Evolutionary conservation across 2,113 vertebrate species (phyloP).

Genomic region (Corapipo altera): DNA sequence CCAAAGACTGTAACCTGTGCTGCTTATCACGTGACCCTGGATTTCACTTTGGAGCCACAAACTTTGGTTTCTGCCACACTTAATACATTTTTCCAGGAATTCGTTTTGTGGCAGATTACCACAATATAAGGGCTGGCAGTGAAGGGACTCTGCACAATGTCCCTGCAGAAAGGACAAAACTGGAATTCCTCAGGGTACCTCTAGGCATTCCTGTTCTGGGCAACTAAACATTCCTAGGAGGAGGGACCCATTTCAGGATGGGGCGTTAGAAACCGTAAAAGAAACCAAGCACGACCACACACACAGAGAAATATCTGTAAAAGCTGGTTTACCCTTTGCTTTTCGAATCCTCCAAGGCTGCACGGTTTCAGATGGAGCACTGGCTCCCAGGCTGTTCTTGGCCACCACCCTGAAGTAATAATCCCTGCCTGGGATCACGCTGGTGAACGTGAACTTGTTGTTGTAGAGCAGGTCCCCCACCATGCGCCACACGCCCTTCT

Average conservation of each 20-base stretch:
- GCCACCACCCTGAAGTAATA: conserved; percentile 88
- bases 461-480: conserved; percentile 84
- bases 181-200: neutral
- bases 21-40: neutral
- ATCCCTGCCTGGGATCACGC: conserved; percentile 80
- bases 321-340: conserved; percentile 36
- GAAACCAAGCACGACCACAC: neutral
- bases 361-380: conserved; percentile 77
- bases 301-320: neutral
- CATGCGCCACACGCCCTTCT: conserved; percentile 76
- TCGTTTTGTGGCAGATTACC: neutral
- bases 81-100: neutral
- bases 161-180: neutral
- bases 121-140: neutral
- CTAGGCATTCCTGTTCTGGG: neutral
- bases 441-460: conserved; percentile 84
- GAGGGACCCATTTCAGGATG: neutral
- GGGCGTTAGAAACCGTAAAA: neutral
- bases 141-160: neutral
- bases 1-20: neutral
- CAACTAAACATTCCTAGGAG: neutral
- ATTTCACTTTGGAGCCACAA: neutral
- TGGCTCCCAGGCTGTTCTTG: conserved; percentile 82
- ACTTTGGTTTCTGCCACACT: neutral
- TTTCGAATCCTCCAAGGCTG: conserved; percentile 75